Evolutionary conservation across 2,797 vertebrate species (phyloP), one percentile per base, ranked within the genome.

Genomic region (Oryzias dopingdopingensis): DNA sequence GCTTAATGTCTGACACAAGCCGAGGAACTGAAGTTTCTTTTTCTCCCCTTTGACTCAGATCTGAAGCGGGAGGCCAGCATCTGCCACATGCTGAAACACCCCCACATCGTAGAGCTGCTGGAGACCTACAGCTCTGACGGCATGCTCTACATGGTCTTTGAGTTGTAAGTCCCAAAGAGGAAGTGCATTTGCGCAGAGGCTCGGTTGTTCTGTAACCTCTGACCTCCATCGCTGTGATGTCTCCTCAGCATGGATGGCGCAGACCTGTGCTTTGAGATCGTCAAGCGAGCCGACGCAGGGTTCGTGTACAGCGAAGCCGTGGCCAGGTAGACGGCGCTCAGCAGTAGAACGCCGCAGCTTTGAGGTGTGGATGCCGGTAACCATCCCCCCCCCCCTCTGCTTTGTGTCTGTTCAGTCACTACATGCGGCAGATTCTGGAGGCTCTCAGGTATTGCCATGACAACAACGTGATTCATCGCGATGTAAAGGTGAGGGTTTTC

Each of bases 111-210:
- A 77, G 97, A 99, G 82, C 91, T 99, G 53, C 87, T 99, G 88
- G 97, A 99, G 87, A 99, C 97, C 15, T 99, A 99, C 91, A 99
- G 97, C 90, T 99, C 97, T 4, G 97, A 99, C 88, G 97, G 97
- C 85, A 99, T 99, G 97, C 96, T 99, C 85, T 99, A 99, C 90
- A 99, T 99, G 97, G 97, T 99, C 74, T 99, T 99, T 75, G 97
- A 99, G 92, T 99, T 96, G 97, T 99, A 92, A 96, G 97, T 95
- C 42, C 47, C 18, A 47, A 4, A 3, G 1, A 4, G 49, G 43
- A 59, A 54, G 43, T 12, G 8, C 8, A 4, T 6, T 5, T 4
- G 20, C 32, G 1, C 5, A 1, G 6, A 26, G 26, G 32, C 10
- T 4, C 0, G n/a, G n/a, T 8, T 29, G 10, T 14, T 52, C 5